These are phyloP conservation scores for Tenthredo livida DNA, from an alignment of 2,888 invertebrate species.

Conservation along the genomic window DNA sequence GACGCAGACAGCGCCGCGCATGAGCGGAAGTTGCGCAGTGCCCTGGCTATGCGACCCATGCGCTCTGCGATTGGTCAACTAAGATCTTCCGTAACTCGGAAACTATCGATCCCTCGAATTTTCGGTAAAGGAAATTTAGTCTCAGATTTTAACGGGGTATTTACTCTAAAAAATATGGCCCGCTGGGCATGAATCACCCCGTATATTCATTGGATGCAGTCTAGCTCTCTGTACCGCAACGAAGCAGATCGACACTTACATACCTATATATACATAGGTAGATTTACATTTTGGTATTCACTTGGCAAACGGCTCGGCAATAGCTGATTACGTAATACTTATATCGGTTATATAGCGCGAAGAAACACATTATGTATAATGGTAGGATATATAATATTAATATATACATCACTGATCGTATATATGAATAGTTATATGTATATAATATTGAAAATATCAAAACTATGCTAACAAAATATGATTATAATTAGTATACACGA, in stretches of 20 bases:
- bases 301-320: neutral
- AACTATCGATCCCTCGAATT: too few species aligned
- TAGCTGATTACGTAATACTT: neutral
- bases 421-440: neutral
- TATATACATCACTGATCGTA: neutral
- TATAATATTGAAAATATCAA: neutral
- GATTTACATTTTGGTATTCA: neutral
- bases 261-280: neutral
- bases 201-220: neutral
- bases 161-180: too few species aligned
- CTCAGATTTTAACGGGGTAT: too few species aligned
- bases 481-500: neutral
- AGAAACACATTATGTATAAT: neutral
- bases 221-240: neutral
- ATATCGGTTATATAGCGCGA: slow-evolving; percentile 4
- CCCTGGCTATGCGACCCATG: too few species aligned
- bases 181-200: too few species aligned
- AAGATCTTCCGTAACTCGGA: too few species aligned
- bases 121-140: too few species aligned
- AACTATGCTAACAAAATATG: neutral
- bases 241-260: neutral
- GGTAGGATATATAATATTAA: neutral
- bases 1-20: too few species aligned
- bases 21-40: too few species aligned
- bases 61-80: too few species aligned